phyloP scores from a whole-genome alignment of 2,113 vertebrate species.

The Agelaius phoeniceus region DNA sequence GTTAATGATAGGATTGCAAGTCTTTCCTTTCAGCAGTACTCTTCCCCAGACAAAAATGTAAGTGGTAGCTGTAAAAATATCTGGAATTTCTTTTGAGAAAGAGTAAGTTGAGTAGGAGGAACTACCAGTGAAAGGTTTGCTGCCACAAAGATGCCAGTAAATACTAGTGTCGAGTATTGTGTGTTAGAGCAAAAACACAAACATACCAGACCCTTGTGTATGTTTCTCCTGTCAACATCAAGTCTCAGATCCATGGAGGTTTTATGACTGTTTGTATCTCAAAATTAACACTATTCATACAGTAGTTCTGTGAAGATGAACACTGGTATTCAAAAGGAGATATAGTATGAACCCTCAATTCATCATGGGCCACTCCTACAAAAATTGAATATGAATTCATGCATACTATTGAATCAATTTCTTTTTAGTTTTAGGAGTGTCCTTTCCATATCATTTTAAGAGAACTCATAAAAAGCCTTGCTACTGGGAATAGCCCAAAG shows the following conservation, averaged over 20 bases:
- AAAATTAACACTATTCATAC: not conserved
- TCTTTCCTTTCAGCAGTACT: not conserved
- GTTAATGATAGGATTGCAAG: not conserved
- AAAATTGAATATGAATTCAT: constrained; percentile 68
- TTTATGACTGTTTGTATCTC: not conserved
- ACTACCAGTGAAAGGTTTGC: not conserved
- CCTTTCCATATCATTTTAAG: constrained; percentile 54
- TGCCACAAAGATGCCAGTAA: not conserved
- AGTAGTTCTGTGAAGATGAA: not conserved
- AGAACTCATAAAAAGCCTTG: constrained; percentile 58
- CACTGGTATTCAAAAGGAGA: constrained; percentile 8
- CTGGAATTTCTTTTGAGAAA: not conserved
- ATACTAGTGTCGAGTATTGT: not conserved
- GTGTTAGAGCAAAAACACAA: not conserved
- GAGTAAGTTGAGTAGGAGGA: not conserved
- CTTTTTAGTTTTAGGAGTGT: constrained; percentile 41
- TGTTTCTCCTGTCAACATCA: not conserved
- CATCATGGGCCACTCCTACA: constrained; percentile 36
- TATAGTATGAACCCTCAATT: constrained; percentile 37
- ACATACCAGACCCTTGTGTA: not conserved
- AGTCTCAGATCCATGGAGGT: not conserved
- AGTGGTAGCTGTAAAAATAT: not conserved
- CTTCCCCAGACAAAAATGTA: not conserved
- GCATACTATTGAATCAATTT: constrained; percentile 63
- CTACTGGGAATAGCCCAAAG: constrained; percentile 68